A percentile compares a stretch with the other conserved stretches of the same genome.
Conservation (phyloP, 2,113 vertebrate genomes). For the Sceloporus undulatus region DNA sequence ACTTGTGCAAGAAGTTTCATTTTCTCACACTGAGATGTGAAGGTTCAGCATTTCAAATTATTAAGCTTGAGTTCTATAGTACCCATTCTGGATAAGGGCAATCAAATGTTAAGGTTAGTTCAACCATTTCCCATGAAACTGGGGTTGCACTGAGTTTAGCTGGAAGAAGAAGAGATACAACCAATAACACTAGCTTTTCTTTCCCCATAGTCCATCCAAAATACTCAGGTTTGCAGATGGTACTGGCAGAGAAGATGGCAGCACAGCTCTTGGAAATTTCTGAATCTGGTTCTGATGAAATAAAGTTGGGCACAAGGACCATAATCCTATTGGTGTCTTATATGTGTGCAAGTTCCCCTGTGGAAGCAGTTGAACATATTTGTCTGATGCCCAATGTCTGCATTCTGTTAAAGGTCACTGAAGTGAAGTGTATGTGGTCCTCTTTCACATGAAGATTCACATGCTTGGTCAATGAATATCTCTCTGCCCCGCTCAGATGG, state of each 20-base stretch:
- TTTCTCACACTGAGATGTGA: constrained; percentile 1
- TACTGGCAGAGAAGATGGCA: not conserved
- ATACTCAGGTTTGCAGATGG: not conserved
- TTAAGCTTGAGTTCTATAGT: constrained; percentile 8
- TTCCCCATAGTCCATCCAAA: constrained; percentile 2
- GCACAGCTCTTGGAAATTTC: not conserved
- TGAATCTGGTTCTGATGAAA: not conserved
- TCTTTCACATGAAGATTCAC: too few relatives aligned
- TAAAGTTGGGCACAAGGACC: not conserved
- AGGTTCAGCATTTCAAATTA: constrained; percentile 15
- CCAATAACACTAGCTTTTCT: constrained; percentile 1
- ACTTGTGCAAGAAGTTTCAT: constrained; percentile 18
- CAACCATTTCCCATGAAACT: not conserved
- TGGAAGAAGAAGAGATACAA: constrained; percentile 1
- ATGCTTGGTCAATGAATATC: too few relatives aligned
- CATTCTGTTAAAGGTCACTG: too few relatives aligned
- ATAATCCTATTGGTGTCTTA: not conserved
- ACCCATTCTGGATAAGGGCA: constrained; percentile 16
- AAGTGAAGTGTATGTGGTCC: too few relatives aligned
- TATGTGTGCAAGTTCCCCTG: not conserved
- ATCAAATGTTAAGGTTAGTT: constrained; percentile 17
- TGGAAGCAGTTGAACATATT: not conserved
- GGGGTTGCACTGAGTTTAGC: not conserved
- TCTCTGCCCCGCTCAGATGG: too few relatives aligned
- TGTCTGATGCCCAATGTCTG: too few relatives aligned